phyloP scores from a whole-genome alignment of 2,113 vertebrate species.

The Erpornis zantholeuca region DNA sequence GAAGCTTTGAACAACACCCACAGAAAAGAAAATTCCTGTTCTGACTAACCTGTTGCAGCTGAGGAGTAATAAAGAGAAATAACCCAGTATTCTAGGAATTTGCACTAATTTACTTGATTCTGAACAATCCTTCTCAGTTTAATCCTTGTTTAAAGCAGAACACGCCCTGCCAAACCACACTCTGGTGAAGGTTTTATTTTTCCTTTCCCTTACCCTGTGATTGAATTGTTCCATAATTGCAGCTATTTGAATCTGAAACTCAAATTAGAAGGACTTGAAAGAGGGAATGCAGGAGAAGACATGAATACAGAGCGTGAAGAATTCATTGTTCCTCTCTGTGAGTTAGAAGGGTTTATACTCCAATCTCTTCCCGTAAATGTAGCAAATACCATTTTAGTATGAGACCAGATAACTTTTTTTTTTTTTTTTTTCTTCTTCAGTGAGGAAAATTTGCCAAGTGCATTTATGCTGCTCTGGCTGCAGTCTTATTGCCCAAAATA shows the following conservation, averaged over 20 bases:
- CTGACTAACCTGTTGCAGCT: neutral
- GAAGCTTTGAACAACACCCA: neutral
- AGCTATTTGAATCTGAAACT: neutral
- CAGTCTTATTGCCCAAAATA: neutral
- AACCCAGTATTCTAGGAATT: neutral
- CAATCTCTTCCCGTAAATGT: neutral
- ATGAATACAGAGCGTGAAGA: neutral
- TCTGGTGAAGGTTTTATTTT: neutral
- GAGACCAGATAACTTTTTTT: neutral
- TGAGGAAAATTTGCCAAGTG: neutral
- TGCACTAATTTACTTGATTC: neutral
- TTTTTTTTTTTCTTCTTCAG: neutral
- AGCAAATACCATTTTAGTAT: neutral
- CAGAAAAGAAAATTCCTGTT: neutral
- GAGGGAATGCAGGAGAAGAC: neutral
- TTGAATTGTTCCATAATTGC: slow-evolving; percentile 1
- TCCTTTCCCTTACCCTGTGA: neutral
- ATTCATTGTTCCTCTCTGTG: neutral
- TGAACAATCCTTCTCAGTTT: neutral
- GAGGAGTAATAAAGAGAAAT: neutral
- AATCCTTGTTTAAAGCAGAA: neutral
- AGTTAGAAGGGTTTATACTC: neutral
- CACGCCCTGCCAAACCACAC: rapidly evolving
- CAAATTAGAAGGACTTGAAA: neutral
- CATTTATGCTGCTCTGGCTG: neutral